Conservation (phyloP, 1,140 invertebrate genomes). For the Bombus impatiens region DNA sequence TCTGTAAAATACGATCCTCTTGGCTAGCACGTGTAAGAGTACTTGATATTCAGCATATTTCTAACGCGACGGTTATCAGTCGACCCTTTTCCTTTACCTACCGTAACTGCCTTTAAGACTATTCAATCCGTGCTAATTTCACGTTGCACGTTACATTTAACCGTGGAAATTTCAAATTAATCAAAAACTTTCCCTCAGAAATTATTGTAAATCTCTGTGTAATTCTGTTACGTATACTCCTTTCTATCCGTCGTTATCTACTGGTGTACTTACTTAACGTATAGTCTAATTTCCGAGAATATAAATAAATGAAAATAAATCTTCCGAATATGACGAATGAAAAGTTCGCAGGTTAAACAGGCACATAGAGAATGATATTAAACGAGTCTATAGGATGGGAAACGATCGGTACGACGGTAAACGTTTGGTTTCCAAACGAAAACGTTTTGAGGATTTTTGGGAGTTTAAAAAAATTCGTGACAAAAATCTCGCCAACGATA, state of each 20-base stretch:
- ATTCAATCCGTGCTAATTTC: slow-evolving; percentile 4
- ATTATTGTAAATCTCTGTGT: neutral
- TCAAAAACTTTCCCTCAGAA: neutral
- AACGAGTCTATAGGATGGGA: too few relatives aligned
- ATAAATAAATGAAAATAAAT: neutral
- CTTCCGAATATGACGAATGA: neutral
- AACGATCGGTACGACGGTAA: neutral
- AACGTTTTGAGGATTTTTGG: neutral
- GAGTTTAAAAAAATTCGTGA: neutral
- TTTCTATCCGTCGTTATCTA: neutral
- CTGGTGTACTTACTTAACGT: too few relatives aligned
- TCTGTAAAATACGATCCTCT: slow-evolving; percentile 67
- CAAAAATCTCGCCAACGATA: neutral
- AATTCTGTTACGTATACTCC: neutral
- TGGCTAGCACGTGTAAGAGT: slow-evolving; percentile 28
- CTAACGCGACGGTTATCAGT: slow-evolving; percentile 33
- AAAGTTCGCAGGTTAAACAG: neutral
- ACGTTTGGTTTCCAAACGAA: too few relatives aligned
- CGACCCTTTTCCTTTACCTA: neutral
- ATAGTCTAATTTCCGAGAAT: neutral
- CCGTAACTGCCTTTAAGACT: neutral
- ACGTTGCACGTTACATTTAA: neutral
- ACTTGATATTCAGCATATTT: slow-evolving; percentile 46
- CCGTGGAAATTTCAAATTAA: neutral
- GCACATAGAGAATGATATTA: too few relatives aligned